Evolutionary conservation across 2,113 vertebrate genomes (phyloP), one percentile per base, ranked within the genome.

Genomic region (Cervus canadensis): DNA sequence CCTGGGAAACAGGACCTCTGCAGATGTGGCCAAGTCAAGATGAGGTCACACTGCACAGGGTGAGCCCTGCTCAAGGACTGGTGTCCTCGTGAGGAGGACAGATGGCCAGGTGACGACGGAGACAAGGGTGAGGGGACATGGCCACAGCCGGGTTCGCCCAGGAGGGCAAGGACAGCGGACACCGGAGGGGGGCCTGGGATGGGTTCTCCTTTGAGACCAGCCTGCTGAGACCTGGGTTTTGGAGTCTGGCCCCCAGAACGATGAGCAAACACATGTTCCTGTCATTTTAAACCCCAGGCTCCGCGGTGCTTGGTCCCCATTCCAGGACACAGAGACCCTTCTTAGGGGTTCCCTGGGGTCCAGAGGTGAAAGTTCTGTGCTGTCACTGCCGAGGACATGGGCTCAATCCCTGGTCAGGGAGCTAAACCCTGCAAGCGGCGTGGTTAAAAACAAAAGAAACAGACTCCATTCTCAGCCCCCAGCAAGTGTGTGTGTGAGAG

Each of bases 41-140:
- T 0, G 17, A 30, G 17, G 14, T 11, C 14, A 16, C 1, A 0
- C 1, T 6, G 21, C 15, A 1, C 6, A 14, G 13, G 19, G 33
- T 2, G 45, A 19, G 17, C 12, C 40, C 81, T n/a, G 6, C 16
- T 10, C 14, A 12, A 21, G 1, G 36, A 16, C 57, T 1, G 5
- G 54, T 4, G 1, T 36, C 33, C 86, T 48, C 0, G 0, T 5
- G 11, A 6, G 57, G 30, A 5, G 8, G 33, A 6, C 9, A 11
- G 2, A 56, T 14, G 14, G 15, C 45, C 60, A 10, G 0, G 1
- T 6, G 33, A 30, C 1, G 3, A 43, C 2, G 1, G 17, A 45
- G 59, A 82, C 23, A 21, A 30, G 12, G 40, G 3, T 0, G 0
- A 25, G 17, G 40, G 0, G 7, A 21, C 1, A 4, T 0, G 17